Evolutionary conservation across 1,140 invertebrate genomes (phyloP), one percentile per base, ranked within the genome.

Genomic region (Lasaia peninsularis): DNA sequence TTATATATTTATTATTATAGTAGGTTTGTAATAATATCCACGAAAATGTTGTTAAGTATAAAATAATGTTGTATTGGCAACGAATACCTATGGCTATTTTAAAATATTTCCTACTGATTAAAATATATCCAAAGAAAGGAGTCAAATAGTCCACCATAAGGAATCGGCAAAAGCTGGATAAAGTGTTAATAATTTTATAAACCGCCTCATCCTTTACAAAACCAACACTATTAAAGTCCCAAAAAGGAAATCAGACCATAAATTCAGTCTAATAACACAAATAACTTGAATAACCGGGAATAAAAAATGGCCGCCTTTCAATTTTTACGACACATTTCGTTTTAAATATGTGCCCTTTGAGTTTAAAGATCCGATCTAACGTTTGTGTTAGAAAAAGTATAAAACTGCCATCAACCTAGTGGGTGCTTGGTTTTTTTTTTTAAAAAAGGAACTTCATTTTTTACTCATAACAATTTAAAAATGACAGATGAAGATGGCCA

Each of bases 401-500:
- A 87, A 82, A 78, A 63, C 66, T 60, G 69, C 69, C 60, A 69
- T 78, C 73, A 60, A 64, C 69, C 67, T 73, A 70, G 74, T 79
- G 80, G 79, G 80, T 78, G 82, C 75, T 63, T 63, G 6, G 44
- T 71, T 73, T 80, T 83, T n/a, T 71, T 73, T 80, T 80, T 80
- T 73, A 61, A 52, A 69, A 72, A 51, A 66, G 60, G 44, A 40
- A 56, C 34, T 63, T 21, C 59, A 16, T 75, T 76, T 77, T 78
- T 78, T 75, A 59, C 63, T 70, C 78, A 73, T 70, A 71, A 79
- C 79, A 84, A 78, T 80, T 81, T 62, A 53, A 48, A 75, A 73
- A 80, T 87, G 84, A 86, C 82, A 86, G 79, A 84, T 84, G 80
- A 80, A 78, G 78, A 80, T 75, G 83, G 71, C 69, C 62, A 69